Conservation (phyloP, 2,113 vertebrate genomes). For the Rhinolophus ferrumequinum region DNA sequence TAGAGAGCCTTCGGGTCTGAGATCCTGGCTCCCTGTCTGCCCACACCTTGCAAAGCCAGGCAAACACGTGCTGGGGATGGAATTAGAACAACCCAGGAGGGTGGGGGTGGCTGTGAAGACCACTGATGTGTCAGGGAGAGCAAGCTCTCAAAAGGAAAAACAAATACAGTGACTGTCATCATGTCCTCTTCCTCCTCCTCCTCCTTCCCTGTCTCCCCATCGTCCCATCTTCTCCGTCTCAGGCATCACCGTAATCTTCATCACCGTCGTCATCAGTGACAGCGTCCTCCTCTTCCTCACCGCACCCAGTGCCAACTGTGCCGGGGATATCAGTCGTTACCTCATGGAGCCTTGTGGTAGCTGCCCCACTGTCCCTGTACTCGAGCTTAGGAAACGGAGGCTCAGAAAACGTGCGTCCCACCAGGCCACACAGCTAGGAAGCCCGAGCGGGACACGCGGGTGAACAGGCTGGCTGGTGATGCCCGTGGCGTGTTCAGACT, state of each 20-base stretch:
- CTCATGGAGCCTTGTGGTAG: neutral
- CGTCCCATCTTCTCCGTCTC: too few species aligned
- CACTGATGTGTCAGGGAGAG: neutral
- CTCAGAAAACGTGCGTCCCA: neutral
- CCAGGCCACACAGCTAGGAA: neutral
- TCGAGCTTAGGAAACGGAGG: neutral
- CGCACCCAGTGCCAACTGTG: rapidly evolving
- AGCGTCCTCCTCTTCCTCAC: rapidly evolving
- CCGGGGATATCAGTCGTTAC: rapidly evolving
- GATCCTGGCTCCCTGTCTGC: neutral
- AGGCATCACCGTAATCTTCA: neutral
- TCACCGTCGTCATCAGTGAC: neutral
- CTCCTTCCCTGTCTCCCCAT: neutral
- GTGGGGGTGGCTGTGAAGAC: neutral
- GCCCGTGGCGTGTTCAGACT: neutral
- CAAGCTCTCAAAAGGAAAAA: neutral
- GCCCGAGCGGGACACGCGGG: neutral
- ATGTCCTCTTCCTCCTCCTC: neutral
- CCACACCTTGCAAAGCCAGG: neutral
- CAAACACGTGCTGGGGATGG: neutral
- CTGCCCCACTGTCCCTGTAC: rapidly evolving
- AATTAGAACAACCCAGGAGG: neutral
- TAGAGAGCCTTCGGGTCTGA: neutral
- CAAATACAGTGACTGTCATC: too few species aligned
- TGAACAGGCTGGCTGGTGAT: neutral